Conservation (phyloP, 2,797 vertebrate genomes). For the Melopsittacus undulatus region DNA sequence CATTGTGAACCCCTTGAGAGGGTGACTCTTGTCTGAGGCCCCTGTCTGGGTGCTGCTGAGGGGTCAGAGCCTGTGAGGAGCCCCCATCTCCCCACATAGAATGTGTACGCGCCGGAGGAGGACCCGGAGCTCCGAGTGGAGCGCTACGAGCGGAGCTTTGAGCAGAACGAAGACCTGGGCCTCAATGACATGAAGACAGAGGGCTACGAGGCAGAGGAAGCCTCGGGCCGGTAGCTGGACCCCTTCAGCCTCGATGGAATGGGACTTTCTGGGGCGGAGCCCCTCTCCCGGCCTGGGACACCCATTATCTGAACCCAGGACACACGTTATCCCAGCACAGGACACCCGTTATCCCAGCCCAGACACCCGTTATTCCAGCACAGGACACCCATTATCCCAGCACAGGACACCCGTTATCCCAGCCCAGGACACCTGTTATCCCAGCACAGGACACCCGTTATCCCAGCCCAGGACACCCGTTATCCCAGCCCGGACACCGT, state of each 20-base stretch:
- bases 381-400: too few species aligned
- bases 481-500: too few species aligned
- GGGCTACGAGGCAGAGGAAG: slow-evolving; percentile 73
- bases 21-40: fast-evolving
- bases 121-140: slow-evolving; percentile 89
- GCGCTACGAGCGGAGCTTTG: slow-evolving; percentile 84
- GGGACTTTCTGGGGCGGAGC: fast-evolving
- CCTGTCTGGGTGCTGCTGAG: not conserved
- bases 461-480: too few species aligned
- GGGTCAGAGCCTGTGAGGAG: not conserved
- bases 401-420: too few species aligned
- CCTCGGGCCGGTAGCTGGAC: slow-evolving; percentile 20
- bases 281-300: too few species aligned
- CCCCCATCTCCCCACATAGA: slow-evolving; percentile 70
- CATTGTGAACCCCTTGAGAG: not conserved
- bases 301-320: too few species aligned
- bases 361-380: too few species aligned
- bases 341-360: too few species aligned
- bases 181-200: slow-evolving; percentile 97
- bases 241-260: fast-evolving
- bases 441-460: too few species aligned
- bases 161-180: slow-evolving; percentile 94
- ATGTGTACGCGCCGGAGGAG: slow-evolving; percentile 90
- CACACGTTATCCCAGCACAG: too few species aligned
- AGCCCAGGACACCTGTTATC: too few species aligned